These are phyloP conservation scores for Aleiodes sp. DNA, from an alignment of 1,140 invertebrate genomes.

Conservation along the genomic window DNA sequence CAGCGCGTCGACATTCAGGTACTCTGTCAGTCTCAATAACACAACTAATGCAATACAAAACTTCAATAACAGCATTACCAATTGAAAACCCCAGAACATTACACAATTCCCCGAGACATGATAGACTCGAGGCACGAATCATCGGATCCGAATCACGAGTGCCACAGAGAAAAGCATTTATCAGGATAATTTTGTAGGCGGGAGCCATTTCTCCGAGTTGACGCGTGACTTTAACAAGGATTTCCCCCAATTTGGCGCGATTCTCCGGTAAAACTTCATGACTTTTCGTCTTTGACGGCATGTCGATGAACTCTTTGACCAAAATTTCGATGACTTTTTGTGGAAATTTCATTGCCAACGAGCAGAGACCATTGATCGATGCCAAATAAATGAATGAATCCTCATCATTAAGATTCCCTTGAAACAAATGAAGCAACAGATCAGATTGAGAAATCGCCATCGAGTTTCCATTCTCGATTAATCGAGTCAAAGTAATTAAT, in stretches of 20 bases:
- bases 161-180: slow-evolving; percentile 78
- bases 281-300: slow-evolving; percentile 52
- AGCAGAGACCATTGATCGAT: slow-evolving; percentile 79
- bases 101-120: slow-evolving; percentile 87
- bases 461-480: slow-evolving; percentile 74
- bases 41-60: slow-evolving; percentile 72
- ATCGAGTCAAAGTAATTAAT: slow-evolving; percentile 75
- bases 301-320: slow-evolving; percentile 69
- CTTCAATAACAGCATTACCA: slow-evolving; percentile 77
- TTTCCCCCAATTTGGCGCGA: slow-evolving; percentile 84
- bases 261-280: slow-evolving; percentile 69
- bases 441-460: slow-evolving; percentile 73
- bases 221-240: slow-evolving; percentile 78
- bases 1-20: slow-evolving; percentile 79
- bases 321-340: slow-evolving; percentile 75
- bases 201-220: slow-evolving; percentile 78
- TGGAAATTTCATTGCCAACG: slow-evolving; percentile 72
- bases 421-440: slow-evolving; percentile 75
- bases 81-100: slow-evolving; percentile 78
- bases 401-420: slow-evolving; percentile 78
- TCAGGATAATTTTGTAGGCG: slow-evolving; percentile 74
- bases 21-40: slow-evolving; percentile 76
- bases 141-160: slow-evolving; percentile 76
- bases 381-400: slow-evolving; percentile 88
- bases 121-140: slow-evolving; percentile 84